Evolutionary conservation across 2,113 vertebrate genomes (phyloP).

Genomic region (Daboia siamensis): DNA sequence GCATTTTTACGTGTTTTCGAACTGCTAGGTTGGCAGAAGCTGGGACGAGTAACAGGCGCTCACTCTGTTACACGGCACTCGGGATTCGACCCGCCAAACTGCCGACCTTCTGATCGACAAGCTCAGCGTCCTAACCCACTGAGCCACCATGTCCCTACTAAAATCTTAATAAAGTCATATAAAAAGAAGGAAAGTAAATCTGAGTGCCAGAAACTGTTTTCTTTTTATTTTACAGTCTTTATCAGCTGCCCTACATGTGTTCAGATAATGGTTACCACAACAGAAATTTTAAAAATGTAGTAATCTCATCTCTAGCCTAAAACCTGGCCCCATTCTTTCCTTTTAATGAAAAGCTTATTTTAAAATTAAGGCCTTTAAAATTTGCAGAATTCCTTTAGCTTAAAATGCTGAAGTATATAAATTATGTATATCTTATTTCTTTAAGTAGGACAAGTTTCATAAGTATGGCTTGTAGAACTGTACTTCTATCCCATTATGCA

Average conservation of each 20-base stretch:
- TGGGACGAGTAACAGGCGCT: too few relatives aligned
- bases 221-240: not conserved
- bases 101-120: too few relatives aligned
- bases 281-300: not conserved
- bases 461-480: not conserved
- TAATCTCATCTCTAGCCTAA: not conserved
- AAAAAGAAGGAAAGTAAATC: not conserved
- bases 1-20: too few relatives aligned
- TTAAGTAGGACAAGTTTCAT: not conserved
- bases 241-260: not conserved
- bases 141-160: too few relatives aligned
- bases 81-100: too few relatives aligned
- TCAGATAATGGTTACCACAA: not conserved
- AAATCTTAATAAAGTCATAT: not conserved
- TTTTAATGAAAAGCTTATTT: not conserved
- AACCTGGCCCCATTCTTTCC: not conserved
- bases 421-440: not conserved
- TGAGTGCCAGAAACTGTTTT: not conserved
- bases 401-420: not conserved
- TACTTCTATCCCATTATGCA: not conserved
- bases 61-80: too few relatives aligned
- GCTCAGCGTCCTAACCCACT: too few relatives aligned
- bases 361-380: not conserved
- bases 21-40: too few relatives aligned
- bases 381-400: not conserved